Base-by-base conservation (phyloP, 2,113 vertebrate species). In the Lichenostomus cassidix region DNA sequence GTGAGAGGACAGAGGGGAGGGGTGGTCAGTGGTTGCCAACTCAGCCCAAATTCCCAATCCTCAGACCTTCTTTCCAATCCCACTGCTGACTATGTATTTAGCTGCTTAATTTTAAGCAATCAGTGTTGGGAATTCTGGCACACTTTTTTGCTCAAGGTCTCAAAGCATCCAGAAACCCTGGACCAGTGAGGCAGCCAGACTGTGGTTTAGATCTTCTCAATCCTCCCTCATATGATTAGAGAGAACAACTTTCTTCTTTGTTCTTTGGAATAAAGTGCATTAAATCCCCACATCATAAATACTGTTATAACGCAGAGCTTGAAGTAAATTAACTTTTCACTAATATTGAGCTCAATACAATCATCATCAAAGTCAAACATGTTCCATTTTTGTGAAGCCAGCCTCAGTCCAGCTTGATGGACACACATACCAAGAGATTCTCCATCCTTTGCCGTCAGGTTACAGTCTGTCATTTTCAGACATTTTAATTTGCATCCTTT, bases 391-490 rank as follows among this genome's bases (percentile, higher is more conserved):
- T 47, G n/a, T 70, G 70, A 76, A 65, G 47, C 9, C 78, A 63
- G 11, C 12, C 62, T 82, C 82, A 85, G 29, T 19, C 24, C 28
- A 59, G 69, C 20, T 59, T 6, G 4, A 24, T 55, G 46, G 52
- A 52, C 12, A 41, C 53, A 83, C 97, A 87, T 97, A 99, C 98
- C 99, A 63, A 99, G 95, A 23, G 96, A 96, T 10, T 95, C 44
- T 9, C 97, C 97, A 41, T 99, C 99, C 19, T 97, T 96, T 35
- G 96, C 95, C 0, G 96, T 98, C 35, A 99, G 98, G 90, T 97
- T 97, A 56, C 99, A 99, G 83, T 98, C 98, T 20, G 98, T 98
- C 28, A 99, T 92, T 95, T 98, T 98, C 64, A 99, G 97, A 50
- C 96, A 97, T 78, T 96, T 98, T 94, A 99, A 87, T 28, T 95